phyloP scores from a whole-genome alignment of 2,797 vertebrate genomes.

The Gila robusta region DNA sequence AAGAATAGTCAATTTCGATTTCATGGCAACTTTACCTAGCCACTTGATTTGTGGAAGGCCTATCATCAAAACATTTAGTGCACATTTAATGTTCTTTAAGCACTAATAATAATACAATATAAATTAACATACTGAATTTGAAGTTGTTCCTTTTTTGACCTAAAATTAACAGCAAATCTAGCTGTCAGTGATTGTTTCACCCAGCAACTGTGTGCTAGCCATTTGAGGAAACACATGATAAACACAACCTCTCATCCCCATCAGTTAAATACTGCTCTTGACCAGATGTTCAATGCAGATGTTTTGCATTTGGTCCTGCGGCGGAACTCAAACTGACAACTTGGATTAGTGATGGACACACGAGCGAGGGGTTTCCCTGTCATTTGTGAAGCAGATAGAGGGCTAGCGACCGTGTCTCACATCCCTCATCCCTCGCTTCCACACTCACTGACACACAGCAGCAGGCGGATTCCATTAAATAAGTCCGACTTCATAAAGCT shows the following conservation, averaged over 20 bases:
- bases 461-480: constrained; percentile 62
- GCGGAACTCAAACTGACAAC: constrained; percentile 75
- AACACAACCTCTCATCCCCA: not conserved
- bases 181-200: not conserved
- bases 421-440: constrained; percentile 73
- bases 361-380: constrained; percentile 72
- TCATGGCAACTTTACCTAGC: not conserved
- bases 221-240: constrained; percentile 25
- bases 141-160: not conserved
- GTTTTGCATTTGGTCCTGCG: constrained; percentile 75
- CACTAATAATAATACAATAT: not conserved
- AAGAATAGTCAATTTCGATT: not conserved
- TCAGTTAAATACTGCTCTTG: constrained; percentile 26
- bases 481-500: constrained; percentile 75
- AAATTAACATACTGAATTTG: not conserved
- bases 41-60: not conserved
- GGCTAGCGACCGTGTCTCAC: constrained; percentile 76
- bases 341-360: constrained; percentile 74
- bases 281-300: constrained; percentile 73
- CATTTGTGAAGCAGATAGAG: constrained; percentile 74
- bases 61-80: not conserved
- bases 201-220: not conserved
- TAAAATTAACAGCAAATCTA: not conserved
- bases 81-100: not conserved
- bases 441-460: constrained; percentile 42